Evolutionary conservation across 2,888 invertebrate species (phyloP), one percentile per base, ranked within the genome.

Genomic region (Alitta virens): DNA sequence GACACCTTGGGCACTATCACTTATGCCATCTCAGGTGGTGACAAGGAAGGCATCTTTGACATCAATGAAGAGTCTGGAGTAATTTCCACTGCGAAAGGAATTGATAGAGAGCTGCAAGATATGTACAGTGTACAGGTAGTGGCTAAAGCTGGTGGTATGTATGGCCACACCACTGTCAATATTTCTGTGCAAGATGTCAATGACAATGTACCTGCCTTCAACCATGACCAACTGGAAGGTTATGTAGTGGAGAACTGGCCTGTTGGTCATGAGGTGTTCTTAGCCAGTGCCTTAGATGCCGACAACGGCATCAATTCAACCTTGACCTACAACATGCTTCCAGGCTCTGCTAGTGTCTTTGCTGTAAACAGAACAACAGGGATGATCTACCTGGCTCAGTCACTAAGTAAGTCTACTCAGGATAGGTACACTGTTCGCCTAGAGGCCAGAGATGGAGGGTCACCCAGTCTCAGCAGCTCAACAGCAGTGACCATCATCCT

Each of bases 191-290:
- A 88, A 46, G 96, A 97, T 83, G 85, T 92, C 2, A 97, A 97
- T 82, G 96, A 97, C 81, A 94, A 95, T 80, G 87, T 89, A 61
- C 97, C 97, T 2, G 85, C 87, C 21, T 79, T 80, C 67, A 60
- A 60, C 3, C 63, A 65, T 21, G 62, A 68, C 18, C 62, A 63
- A 12, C 60, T 70, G 27, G 73, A 91, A 80, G 88, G 92, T 52
- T 85, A 86, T 66, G 85, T 96, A 63, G 86, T 88, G 18, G 95
- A 95, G 84, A 92, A 94, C 79, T 90, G 91, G 72, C 94, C 96
- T 23, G 92, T 95, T 40, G 95, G 95, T 0, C 92, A 94, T 82
- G 93, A 95, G 83, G 89, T 96, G 38, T 93, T 91, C 82, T 86
- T 93, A 70, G 91, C 94, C 0, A 86, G 90, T 74, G 96, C 95